Evolutionary conservation across 1,140 invertebrate species (phyloP), one percentile per base, ranked within the genome.

Genomic region (Danaus melanippus): DNA sequence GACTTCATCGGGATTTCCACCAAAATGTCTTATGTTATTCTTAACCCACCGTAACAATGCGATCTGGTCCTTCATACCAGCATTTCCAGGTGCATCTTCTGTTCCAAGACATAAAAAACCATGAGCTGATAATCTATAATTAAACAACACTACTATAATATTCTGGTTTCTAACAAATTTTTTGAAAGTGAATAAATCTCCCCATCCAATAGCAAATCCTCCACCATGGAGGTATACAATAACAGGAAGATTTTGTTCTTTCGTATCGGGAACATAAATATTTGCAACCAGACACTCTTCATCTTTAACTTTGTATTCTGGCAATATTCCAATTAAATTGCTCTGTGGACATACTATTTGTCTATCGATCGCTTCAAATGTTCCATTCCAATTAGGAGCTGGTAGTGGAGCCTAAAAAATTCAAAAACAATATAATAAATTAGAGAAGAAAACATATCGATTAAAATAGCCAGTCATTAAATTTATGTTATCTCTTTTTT

Each of bases 261-360:
- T 49, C 41, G 43, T 50, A 11, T 51, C 11, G 32, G 53, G 58
- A 12, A 59, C 51, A 12, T 43, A 59, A 49, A 59, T 43, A 53
- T 59, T 59, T n/a, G 57, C 57, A 41, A 54, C 50, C 6, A 60
- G 43, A 56, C 56, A 11, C 46, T 70, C 8, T 56, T 12, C 9
- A 45, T 46, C 6, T 10, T n/a, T 17, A 12, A 46, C 6, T 9
- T 46, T 10, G 15, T 17, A 39, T 46, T 21, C 7, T n/a, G 52
- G 39, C 10, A 46, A 12, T 12, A 53, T 12, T 9, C 32, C 12
- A 40, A 44, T 42, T 10, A 50, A 40, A 21, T 42, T 32, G 10
- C 39, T 8, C 50, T 72, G 69, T 39, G 67, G 69, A 44, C 69
- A 72, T 44, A 72, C 32, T 17, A 67, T 62, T 39, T 39, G 41